Base-by-base conservation (phyloP, 1,140 invertebrate species). In the Sitodiplosis mosellana region DNA sequence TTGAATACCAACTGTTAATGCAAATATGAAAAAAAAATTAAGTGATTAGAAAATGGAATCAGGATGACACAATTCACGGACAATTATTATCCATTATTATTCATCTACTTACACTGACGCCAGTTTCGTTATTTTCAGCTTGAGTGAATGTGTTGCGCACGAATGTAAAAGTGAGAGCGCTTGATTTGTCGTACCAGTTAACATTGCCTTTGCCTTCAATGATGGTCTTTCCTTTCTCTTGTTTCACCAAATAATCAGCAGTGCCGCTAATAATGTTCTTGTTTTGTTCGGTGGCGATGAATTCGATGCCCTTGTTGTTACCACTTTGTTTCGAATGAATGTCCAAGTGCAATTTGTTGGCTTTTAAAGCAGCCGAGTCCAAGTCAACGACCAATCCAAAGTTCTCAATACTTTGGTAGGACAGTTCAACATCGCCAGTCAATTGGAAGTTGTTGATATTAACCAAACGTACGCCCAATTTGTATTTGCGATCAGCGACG, bases 121-220 rank as follows among this genome's bases (percentile, higher is more conserved):
- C 81, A 27, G 70, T 57, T 59, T 83, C 81, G 7, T 69, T 68
- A 45, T 77, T 69, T 44, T 69, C 68, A 34, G 70, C 69, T 12
- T 65, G 60, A 1, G 70, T 72, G 19, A 79, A 68, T 21, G 70
- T 57, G 49, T 81, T 76, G 15, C 71, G 66, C 27, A 77, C 78
- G 52, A 79, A 75, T 51, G 81, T 81, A 63, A 84, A 84, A 54
- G 73, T 81, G 0, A 75, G 76, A 14, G 72, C 72, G 51, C 77
- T 76, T 18, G 72, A 68, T 49, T 78, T 69, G 12, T 81, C 77
- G 27, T 74, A 71, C 11, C 80, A 66, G 50, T 77, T 77, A 36
- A 55, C 58, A 44, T 68, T 49, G 51, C 61, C 61, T 27, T 73
- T 77, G 5, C 81, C 81, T 58, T 84, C 81, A 1, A 83, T 69